Evolutionary conservation across 2,113 vertebrate species (phyloP), one percentile per base, ranked within the genome.

Genomic region (Ascaphus truei): DNA sequence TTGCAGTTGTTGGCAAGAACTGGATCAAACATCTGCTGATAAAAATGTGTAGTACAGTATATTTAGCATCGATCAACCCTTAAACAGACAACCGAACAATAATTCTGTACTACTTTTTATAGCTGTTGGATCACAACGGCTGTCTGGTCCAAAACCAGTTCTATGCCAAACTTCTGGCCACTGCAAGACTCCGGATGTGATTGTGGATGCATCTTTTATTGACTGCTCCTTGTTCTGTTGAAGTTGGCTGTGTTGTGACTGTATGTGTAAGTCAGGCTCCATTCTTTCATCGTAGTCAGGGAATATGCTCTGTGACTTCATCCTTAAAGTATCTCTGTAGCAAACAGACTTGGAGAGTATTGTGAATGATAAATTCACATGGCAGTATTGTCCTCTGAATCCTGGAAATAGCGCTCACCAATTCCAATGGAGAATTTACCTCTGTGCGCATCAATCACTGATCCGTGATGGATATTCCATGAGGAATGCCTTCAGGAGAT

Each of bases 361-460:
- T n/a, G 43, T 69, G 33, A 50, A 7, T 50, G 53, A 68, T 58
- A 25, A 11, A 60, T 29, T 37, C 36, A 3, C 10, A 31, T 31
- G 53, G 56, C 63, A 36, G 25, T 31, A 65, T 53, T 53, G n/a
- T 13, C 33, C 48, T 52, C 23, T 51, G 45, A 61, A 12, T 59
- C 51, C 55, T 60, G 43, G 66, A 69, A 69, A 69, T 25, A 60
- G 39, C 43, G 23, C 67, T 71, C 56, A 52, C 41, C 67, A 22
- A 33, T 36, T 53, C 13, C 55, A 60, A n/a, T n/a, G 48, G 43
- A 60, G 50, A 50, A 47, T 20, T 61, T 51, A 31, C 20, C 16
- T 39, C 4, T 61, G 48, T 26, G 23, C 29, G 10, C 67, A 71
- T 71, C 43, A 59, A 68, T 59, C 43, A 60, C 27, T n/a, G 23